These are phyloP conservation scores for Sus cebifrons DNA, from an alignment of 2,797 vertebrate genomes.

Conservation along the genomic window DNA sequence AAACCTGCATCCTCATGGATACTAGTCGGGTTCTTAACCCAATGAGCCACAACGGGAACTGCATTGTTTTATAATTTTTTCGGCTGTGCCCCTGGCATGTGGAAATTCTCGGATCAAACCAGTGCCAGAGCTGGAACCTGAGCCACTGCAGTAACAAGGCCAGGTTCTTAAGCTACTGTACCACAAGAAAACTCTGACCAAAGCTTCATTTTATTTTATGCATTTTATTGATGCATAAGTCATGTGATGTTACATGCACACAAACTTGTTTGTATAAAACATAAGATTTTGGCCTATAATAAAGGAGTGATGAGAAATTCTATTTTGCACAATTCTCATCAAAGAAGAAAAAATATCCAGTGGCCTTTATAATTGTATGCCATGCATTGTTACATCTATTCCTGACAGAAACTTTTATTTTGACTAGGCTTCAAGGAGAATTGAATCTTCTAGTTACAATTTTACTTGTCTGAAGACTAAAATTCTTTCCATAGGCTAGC, in stretches of 20 bases:
- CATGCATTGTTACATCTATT: background rate
- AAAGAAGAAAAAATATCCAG: background rate
- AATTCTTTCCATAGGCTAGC: background rate
- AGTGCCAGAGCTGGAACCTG: no score
- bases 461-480: slow-evolving; percentile 6
- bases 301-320: slow-evolving; percentile 49
- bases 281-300: background rate
- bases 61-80: no score
- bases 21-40: no score
- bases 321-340: slow-evolving; percentile 4
- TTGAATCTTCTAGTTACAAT: background rate
- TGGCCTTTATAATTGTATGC: background rate
- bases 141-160: no score
- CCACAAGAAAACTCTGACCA: no score
- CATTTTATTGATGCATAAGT: background rate
- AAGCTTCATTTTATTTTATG: no score
- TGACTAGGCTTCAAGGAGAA: background rate
- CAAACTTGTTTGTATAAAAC: background rate
- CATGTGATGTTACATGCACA: slow-evolving; percentile 1
- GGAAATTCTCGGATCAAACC: no score
- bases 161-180: no score
- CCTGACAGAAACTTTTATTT: slow-evolving; percentile 18
- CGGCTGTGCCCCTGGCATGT: no score
- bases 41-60: no score
- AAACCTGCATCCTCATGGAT: no score